Evolutionary conservation across 2,113 vertebrate genomes (phyloP), one percentile per base, ranked within the genome.

Genomic region (Willisornis vidua): DNA sequence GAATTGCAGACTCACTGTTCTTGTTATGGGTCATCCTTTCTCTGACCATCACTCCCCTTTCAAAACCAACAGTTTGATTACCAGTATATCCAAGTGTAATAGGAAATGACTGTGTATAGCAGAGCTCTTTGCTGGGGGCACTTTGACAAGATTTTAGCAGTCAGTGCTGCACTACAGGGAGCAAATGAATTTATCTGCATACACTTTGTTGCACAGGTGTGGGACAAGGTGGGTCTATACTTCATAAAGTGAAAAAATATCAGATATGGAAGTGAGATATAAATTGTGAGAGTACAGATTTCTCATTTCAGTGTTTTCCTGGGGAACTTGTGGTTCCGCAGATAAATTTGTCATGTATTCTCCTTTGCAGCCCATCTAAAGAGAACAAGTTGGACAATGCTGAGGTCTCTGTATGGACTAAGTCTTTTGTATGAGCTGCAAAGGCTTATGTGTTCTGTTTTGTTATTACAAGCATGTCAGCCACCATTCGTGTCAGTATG

Each of bases 191-290:
- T 94, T 59, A 23, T 68, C 52, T 63, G 37, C 54, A 51, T 43
- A 1, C 6, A 3, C 0, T 0, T 12, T 52, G 18, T 49, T 63
- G 18, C 43, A 31, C 14, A 52, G 8, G 7, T 23, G 19, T 23
- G 49, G 22, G 33, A 12, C 26, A n/a, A 18, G 8, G 7, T 12
- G 4, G 1, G 2, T 22, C 18, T 8, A 2, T 52, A 8, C 46
- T 70, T 54, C 77, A n/a, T 48, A 46, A 19, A 55, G 6, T 4
- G 28, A 45, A 94, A 92, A 70, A 4, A 1, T 18, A 46, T 5
- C 55, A 58, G n/a, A 9, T 71, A 13, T 54, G 33, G 23, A 61
- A 77, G 8, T 7, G 6, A 51, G 14, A n/a, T 51, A 33, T 8
- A 67, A 61, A 41, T 74, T 28, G 12, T 29, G 23, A 63, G 26